Conservation (phyloP, 2,888 invertebrate genomes). For the Ophraella communa region DNA sequence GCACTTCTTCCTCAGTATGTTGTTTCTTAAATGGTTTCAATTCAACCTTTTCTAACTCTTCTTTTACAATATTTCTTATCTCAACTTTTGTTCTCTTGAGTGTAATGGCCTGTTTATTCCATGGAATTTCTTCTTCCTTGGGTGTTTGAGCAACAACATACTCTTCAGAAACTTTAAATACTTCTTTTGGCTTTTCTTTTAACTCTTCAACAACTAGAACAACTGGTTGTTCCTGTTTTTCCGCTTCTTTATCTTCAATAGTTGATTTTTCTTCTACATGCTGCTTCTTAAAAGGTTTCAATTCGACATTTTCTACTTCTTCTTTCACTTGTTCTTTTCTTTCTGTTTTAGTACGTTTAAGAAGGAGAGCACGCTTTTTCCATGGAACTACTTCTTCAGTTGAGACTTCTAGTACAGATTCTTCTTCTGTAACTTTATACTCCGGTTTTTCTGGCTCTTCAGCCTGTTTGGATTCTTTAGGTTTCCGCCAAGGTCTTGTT, state of each 20-base stretch:
- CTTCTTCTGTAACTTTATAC: slow-evolving; percentile 35
- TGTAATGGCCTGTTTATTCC: slow-evolving; percentile 69
- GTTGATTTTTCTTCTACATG: slow-evolving; percentile 30
- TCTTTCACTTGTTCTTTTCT: slow-evolving; percentile 58
- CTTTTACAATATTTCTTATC: slow-evolving; percentile 54
- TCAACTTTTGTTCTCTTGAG: slow-evolving; percentile 59
- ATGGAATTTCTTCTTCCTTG: slow-evolving; percentile 52
- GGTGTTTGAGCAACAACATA: background rate
- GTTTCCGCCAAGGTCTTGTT: slow-evolving; percentile 24
- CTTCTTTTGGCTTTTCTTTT: background rate
- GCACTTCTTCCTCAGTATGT: background rate
- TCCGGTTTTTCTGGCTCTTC: background rate
- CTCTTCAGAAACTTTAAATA: background rate
- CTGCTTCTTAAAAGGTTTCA: slow-evolving; percentile 19
- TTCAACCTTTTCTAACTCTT: slow-evolving; percentile 38
- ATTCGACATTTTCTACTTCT: slow-evolving; percentile 46
- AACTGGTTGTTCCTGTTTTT: background rate
- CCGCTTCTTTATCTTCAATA: slow-evolving; percentile 48
- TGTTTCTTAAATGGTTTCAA: slow-evolving; percentile 36
- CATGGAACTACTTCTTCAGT: slow-evolving; percentile 59
- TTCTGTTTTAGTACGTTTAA: slow-evolving; percentile 59
- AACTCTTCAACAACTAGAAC: background rate
- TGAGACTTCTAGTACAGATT: slow-evolving; percentile 26
- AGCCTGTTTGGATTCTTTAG: background rate
- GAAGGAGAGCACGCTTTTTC: slow-evolving; percentile 68